Base-by-base conservation (phyloP, 2,113 vertebrate genomes). In the Dolichotis patagonum region DNA sequence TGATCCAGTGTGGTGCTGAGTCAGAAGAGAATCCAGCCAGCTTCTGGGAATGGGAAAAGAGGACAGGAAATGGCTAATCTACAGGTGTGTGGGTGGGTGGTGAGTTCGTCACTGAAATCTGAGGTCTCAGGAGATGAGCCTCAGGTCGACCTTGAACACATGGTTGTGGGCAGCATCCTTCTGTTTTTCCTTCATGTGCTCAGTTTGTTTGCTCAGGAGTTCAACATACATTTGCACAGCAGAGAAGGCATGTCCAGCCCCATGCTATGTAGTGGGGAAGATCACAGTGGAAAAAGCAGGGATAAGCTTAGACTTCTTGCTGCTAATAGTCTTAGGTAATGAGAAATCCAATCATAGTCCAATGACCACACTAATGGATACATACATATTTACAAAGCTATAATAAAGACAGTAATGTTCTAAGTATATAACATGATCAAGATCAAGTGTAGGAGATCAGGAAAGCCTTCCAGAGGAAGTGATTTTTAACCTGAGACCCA, bases 21-120 rank as follows among this genome's bases (percentile, higher is more conserved):
- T 96, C 94, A 95, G 54, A 86, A 93, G 84, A 83, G 32, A 88
- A 62, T 94, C 26, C 62, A 90, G 56, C 92, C 67, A 88, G 52
- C 63, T 89, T 49, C 58, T 75, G 75, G 24, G 80, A 75, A 75
- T 69, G 67, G 22, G 80, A 67, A 75, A 90, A 60, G 60, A 90
- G 83, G 95, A 75, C 13, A 86, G 20, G 30, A 94, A 96, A 41
- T 78, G 87, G 58, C 89, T 88, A 65, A 84, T 54, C 43, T 81
- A 38, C 91, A 80, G 56, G 12, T 22, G 3, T 63, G n/a, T 69
- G 56, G 17, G 84, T 85, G 41, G n/a, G 41, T 43, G 1, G 43
- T 32, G 46, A 88, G 35, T 65, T 62, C 58, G 58, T 54, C 49
- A 28, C 26, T 10, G 85, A 56, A 88, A 84, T 43, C 56, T 24